A percentile compares a stretch with the other conserved stretches of the same genome.
These are phyloP conservation scores for Rhogogaster chlorosoma DNA, from an alignment of 2,888 invertebrate species.

Conservation along the genomic window DNA sequence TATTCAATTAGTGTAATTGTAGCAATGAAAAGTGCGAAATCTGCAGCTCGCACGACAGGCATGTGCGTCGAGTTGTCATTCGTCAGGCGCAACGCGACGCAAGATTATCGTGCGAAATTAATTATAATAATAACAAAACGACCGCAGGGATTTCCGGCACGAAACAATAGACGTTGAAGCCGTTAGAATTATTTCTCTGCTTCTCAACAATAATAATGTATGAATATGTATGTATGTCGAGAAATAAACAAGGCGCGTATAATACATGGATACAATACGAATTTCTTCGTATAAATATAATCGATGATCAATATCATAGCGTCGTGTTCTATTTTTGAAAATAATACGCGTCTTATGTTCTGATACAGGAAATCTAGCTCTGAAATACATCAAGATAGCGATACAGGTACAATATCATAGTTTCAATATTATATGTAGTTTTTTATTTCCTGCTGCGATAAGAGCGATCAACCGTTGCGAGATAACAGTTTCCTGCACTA, in stretches of 20 bases:
- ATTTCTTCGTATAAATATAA: background rate
- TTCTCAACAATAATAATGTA: background rate
- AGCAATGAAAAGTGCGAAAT: background rate
- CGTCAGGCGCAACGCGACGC: background rate
- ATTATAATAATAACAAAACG: background rate
- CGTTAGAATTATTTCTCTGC: background rate
- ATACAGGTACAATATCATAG: background rate
- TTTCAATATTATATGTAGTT: background rate
- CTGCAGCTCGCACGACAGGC: background rate
- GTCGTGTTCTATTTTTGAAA: background rate
- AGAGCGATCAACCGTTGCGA: background rate
- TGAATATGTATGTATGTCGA: background rate
- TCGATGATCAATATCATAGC: background rate
- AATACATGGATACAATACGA: no score
- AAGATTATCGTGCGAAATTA: background rate
- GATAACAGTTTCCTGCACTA: slow-evolving; percentile 20
- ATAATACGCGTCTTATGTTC: no score
- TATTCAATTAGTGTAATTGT: background rate
- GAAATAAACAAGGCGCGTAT: no score
- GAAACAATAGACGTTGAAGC: background rate
- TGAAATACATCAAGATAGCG: background rate
- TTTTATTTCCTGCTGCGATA: background rate
- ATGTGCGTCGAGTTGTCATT: background rate
- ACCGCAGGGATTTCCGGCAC: background rate
- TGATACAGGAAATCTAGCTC: background rate